These are phyloP conservation scores for Sinocyclocheilus anophthalmus DNA, from an alignment of 2,113 vertebrate species.

Conservation along the genomic window DNA sequence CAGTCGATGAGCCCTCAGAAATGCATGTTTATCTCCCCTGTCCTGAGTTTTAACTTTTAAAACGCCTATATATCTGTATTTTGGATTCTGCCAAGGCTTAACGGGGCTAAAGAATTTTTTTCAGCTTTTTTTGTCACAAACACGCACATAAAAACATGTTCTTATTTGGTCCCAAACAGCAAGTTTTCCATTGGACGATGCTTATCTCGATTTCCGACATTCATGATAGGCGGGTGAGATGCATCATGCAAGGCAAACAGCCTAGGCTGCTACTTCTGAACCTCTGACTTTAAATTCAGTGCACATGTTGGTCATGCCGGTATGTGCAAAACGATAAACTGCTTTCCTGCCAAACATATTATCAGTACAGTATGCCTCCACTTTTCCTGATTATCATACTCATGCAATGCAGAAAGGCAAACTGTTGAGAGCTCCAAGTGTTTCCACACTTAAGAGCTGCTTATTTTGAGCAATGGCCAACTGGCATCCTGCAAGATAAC, in stretches of 20 bases:
- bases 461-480: conserved; percentile 53
- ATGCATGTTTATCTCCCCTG: background rate
- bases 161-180: background rate
- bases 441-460: conserved; percentile 38
- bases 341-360: conserved; percentile 47
- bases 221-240: background rate
- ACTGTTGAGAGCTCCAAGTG: conserved; percentile 50
- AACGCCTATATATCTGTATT: background rate
- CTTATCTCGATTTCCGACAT: background rate
- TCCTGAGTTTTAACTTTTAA: background rate
- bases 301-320: conserved; percentile 19
- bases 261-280: background rate
- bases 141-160: background rate
- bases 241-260: background rate
- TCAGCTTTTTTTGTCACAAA: background rate
- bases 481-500: conserved; percentile 53
- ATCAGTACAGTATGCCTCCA: conserved; percentile 59
- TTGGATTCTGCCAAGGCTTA: background rate
- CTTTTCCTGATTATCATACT: conserved; percentile 35
- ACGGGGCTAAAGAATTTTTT: background rate
- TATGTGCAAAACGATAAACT: conserved; percentile 30
- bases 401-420: conserved; percentile 54
- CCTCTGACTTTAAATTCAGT: conserved; percentile 28
- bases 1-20: background rate
- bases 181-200: background rate